A percentile compares a stretch with the other conserved stretches of the same genome.
phyloP scores from a whole-genome alignment of 2,888 invertebrate species.

The Drosophila prostipennis region DNA sequence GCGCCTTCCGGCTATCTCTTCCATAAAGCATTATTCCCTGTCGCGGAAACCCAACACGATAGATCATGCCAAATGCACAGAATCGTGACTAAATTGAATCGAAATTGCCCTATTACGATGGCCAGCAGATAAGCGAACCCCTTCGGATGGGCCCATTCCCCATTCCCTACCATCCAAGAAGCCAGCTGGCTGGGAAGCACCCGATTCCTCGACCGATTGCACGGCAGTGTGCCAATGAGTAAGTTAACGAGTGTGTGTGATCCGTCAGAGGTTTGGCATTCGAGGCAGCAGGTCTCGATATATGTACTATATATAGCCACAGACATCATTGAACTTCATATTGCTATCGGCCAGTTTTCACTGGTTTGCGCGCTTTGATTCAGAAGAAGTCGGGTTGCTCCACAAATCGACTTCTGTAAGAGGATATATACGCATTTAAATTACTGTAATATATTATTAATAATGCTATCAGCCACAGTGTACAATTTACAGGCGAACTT shows the following conservation, averaged over 20 bases:
- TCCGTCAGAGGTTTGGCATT: slow-evolving; percentile 66
- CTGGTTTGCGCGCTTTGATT: slow-evolving; percentile 8
- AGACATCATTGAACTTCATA: slow-evolving; percentile 39
- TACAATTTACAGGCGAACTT: no score
- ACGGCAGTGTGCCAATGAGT: slow-evolving; percentile 22
- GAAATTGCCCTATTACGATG: slow-evolving; percentile 61
- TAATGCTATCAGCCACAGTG: no score
- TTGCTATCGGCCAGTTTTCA: slow-evolving; percentile 13
- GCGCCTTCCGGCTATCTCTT: slow-evolving; percentile 17
- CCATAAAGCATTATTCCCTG: neutral
- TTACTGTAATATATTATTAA: neutral
- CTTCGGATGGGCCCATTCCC: slow-evolving; percentile 9
- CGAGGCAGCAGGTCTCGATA: slow-evolving; percentile 38
- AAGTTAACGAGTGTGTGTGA: slow-evolving; percentile 26
- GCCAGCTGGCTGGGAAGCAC: slow-evolving; percentile 29
- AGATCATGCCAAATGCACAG: slow-evolving; percentile 31
- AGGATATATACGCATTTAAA: no score
- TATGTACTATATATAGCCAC: slow-evolving; percentile 31
- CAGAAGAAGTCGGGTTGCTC: no score
- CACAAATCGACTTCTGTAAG: neutral
- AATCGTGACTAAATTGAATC: slow-evolving; percentile 63
- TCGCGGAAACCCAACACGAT: slow-evolving; percentile 26
- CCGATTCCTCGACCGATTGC: slow-evolving; percentile 21
- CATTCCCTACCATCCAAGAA: neutral
- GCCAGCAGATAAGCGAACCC: slow-evolving; percentile 20